Percentiles rank a stretch among this genome's conserved stretches.
phyloP scores from a whole-genome alignment of 2,113 vertebrate species.

The Odocoileus virginianus region DNA sequence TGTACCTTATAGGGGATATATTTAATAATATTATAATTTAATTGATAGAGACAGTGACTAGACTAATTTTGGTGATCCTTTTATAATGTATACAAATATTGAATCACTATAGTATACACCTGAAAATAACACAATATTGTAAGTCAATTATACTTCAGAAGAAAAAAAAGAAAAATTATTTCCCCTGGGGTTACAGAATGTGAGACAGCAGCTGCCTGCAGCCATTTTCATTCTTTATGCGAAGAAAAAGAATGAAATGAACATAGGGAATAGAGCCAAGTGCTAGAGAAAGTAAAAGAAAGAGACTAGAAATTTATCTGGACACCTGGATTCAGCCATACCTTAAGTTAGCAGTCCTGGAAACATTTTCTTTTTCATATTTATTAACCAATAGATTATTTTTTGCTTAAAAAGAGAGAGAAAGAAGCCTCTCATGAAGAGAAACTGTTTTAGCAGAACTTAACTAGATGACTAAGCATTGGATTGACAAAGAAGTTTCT shows the following conservation, averaged over 20 bases:
- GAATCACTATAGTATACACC: not conserved
- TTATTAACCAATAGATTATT: not conserved
- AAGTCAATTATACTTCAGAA: not conserved
- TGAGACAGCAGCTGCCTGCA: not conserved
- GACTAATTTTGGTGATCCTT: not conserved
- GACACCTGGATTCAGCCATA: not conserved
- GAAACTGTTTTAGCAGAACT: not conserved
- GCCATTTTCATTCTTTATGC: not conserved
- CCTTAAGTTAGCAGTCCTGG: not conserved
- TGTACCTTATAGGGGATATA: not conserved
- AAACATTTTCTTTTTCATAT: not conserved
- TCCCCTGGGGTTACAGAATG: not conserved
- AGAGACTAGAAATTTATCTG: not conserved
- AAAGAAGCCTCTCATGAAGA: not conserved
- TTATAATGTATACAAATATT: not conserved
- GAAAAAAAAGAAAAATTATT: not conserved
- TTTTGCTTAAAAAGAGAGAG: not conserved
- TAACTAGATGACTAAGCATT: not conserved
- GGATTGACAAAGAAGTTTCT: not conserved
- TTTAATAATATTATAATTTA: not conserved
- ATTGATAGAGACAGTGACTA: not conserved
- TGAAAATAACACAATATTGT: not conserved
- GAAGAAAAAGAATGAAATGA: not conserved
- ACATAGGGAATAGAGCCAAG: not conserved
- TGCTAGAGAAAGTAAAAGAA: not conserved